Percentiles rank a stretch among this genome's conserved stretches.
Conservation (phyloP, 2,888 invertebrate genomes). For the Eupithecia centaureata region DNA sequence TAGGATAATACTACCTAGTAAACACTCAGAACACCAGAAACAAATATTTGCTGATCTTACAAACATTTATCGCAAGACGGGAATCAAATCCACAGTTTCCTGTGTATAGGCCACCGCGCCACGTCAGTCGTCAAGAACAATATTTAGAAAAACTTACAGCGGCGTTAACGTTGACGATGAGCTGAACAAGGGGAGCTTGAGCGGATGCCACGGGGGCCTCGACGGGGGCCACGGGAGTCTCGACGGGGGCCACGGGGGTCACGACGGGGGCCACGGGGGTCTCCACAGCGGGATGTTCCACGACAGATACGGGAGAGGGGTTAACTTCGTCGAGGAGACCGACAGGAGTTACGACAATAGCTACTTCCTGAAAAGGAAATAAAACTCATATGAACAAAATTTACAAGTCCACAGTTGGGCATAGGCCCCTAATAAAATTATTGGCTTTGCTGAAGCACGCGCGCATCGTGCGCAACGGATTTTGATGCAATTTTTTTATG, state of each 20-base stretch:
- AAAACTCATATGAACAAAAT: too few relatives aligned
- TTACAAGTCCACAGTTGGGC: too few relatives aligned
- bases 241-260: constrained; percentile 33
- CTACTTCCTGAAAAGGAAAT: constrained; percentile 40
- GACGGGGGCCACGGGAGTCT: constrained; percentile 45
- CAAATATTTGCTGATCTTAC: too few relatives aligned
- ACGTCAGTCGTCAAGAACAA: neutral
- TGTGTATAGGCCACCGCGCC: too few relatives aligned
- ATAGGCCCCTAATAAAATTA: too few relatives aligned
- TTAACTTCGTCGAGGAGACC: constrained; percentile 35
- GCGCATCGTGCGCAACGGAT: too few relatives aligned
- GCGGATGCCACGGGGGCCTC: constrained; percentile 39
- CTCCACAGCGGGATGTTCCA: constrained; percentile 39
- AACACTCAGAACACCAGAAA: too few relatives aligned
- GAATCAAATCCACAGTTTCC: too few relatives aligned
- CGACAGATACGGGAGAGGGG: constrained; percentile 32
- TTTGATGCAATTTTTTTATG: too few relatives aligned
- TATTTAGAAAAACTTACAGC: constrained; percentile 22
- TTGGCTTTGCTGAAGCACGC: too few relatives aligned
- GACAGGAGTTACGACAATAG: constrained; percentile 47
- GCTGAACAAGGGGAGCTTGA: constrained; percentile 47
- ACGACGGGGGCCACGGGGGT: constrained; percentile 42
- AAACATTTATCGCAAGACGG: too few relatives aligned
- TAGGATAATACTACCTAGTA: too few relatives aligned
- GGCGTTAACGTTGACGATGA: constrained; percentile 43